Evolutionary conservation across 1,140 invertebrate genomes (phyloP), one percentile per base, ranked within the genome.

Genomic region (Aphelinus atriplicis): DNA sequence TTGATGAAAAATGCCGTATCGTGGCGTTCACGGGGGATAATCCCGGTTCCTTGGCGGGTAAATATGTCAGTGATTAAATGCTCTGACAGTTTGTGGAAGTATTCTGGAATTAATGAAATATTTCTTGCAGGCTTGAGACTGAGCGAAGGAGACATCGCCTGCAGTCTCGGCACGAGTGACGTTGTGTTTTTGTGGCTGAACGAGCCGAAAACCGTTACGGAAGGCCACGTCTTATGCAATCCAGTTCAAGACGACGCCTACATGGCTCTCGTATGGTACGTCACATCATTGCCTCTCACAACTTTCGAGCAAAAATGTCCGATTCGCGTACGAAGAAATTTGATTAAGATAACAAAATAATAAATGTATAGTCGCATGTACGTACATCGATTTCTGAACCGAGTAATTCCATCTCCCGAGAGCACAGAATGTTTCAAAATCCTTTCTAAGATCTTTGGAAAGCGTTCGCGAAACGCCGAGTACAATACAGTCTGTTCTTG

Each of bases 1-100:
- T 99, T 85, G 88, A 90, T 80, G 83, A 91, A 1, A 88, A 93
- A 3, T 98, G 97, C 84, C 89, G 91, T 83, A 90, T 99, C 3
- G 89, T 96, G 3, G 93, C 95, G 1, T 98, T 97, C 84, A 98
- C 97, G 1, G 97, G 97, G 0, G 97, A 99, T 84, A 99, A 99
- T 91, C 94, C 94, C 9, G 93, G 94, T 1, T 95, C 95, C 1
- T 87, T 96, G 26, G 92, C 93, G 70, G 94, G 94, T 94, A 89
- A 85, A 73, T 61, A 26, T 26, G 26, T 26, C 26, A 26, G 26
- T 26, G 26, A 26, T 26, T 26, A 26, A 26, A 26, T 26, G 26
- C 26, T 26, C 26, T 26, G 26, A 26, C 26, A 26, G 26, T 43
- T 64, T 26, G 26, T 26, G 26, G 26, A 53, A 78, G 60, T 48